These are phyloP conservation scores for Synergus gifuensis DNA, from an alignment of 2,888 invertebrate species.

Conservation along the genomic window DNA sequence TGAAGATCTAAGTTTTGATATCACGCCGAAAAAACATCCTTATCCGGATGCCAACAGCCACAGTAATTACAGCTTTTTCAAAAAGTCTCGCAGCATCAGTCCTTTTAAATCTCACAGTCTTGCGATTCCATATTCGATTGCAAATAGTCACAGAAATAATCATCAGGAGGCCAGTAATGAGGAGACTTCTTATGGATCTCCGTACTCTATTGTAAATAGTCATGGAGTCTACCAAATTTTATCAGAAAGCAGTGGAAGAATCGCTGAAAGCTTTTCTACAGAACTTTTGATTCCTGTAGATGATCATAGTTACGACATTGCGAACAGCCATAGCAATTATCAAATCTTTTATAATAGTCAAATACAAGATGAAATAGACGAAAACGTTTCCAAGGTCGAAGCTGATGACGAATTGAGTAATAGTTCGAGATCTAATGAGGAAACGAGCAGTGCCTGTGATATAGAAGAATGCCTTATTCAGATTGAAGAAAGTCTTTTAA, in stretches of 20 bases:
- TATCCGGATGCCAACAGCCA: constrained; percentile 63
- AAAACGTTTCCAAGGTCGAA: background rate
- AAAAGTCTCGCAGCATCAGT: constrained; percentile 47
- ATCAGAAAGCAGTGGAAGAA: constrained; percentile 57
- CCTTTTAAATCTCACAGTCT: constrained; percentile 44
- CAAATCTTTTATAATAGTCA: constrained; percentile 66
- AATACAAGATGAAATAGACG: constrained; percentile 48
- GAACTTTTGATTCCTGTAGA: constrained; percentile 53
- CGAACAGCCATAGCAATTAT: constrained; percentile 70
- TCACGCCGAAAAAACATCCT: constrained; percentile 47
- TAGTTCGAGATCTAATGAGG: constrained; percentile 57
- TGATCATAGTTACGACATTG: constrained; percentile 65
- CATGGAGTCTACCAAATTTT: constrained; percentile 62
- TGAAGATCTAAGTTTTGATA: constrained; percentile 50
- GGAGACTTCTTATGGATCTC: constrained; percentile 46
- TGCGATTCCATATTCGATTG: constrained; percentile 54
- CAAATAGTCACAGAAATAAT: constrained; percentile 60
- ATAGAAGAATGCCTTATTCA: constrained; percentile 71
- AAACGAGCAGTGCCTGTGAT: constrained; percentile 61
- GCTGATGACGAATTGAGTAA: constrained; percentile 41
- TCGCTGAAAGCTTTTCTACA: constrained; percentile 47
- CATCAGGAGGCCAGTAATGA: constrained; percentile 58
- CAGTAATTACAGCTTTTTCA: constrained; percentile 58
- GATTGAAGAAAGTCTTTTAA: constrained; percentile 71
- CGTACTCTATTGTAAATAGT: constrained; percentile 65